Conservation (phyloP, 2,888 invertebrate species). For the Pollenia angustigena region DNA sequence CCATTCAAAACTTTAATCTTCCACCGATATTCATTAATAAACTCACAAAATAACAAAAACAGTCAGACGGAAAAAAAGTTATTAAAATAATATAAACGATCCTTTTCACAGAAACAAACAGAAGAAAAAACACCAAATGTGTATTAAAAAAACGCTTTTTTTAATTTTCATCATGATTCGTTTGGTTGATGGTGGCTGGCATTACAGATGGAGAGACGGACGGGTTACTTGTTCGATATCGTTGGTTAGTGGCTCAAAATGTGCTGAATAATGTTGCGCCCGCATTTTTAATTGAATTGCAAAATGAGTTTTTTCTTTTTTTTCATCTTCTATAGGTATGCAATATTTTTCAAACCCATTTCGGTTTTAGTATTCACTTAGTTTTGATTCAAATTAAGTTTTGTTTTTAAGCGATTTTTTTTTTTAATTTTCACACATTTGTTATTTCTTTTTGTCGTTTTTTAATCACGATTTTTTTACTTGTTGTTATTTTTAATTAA, state of each 20-base stretch:
- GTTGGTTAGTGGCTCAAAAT: conserved; percentile 42
- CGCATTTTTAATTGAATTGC: conserved; percentile 84
- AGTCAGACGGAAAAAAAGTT: conserved; percentile 56
- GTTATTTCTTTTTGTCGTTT: neutral
- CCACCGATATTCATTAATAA: conserved; percentile 69
- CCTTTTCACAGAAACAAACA: conserved; percentile 52
- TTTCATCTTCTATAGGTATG: neutral
- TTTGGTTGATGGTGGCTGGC: conserved; percentile 28
- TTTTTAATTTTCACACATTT: conserved; percentile 33
- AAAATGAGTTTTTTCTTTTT: conserved; percentile 71
- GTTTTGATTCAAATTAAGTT: conserved; percentile 53
- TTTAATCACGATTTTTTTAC: conserved; percentile 15
- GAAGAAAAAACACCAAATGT: conserved; percentile 54
- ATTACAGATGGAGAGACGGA: neutral
- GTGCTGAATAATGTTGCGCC: conserved; percentile 78
- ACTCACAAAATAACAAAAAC: conserved; percentile 17
- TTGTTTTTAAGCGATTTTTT: conserved; percentile 22
- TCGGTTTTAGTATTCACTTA: conserved; percentile 54
- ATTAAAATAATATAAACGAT: conserved; percentile 68
- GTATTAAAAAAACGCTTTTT: conserved; percentile 47
- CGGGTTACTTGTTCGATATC: neutral
- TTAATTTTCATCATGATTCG: conserved; percentile 56
- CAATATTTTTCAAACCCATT: neutral
- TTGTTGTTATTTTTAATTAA: conserved; percentile 4
- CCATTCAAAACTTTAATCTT: conserved; percentile 63